These are phyloP conservation scores for Parapristionchus giblindavisi DNA, from an alignment of 2,888 invertebrate species.

Conservation along the genomic window DNA sequence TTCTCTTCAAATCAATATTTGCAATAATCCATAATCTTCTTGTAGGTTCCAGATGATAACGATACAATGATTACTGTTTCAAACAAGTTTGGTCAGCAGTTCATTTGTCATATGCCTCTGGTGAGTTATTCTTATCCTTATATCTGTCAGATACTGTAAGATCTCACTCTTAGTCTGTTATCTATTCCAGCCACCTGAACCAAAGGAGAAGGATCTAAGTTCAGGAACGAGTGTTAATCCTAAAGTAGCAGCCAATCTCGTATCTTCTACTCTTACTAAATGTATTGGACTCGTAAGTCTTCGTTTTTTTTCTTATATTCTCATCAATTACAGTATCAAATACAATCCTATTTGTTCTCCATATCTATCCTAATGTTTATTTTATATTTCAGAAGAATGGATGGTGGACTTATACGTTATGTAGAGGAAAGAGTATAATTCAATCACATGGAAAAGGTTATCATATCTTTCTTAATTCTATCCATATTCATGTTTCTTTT, in stretches of 20 bases:
- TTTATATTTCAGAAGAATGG: slow-evolving; percentile 36
- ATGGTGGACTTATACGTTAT: slow-evolving; percentile 50
- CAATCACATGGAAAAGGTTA: slow-evolving; percentile 45
- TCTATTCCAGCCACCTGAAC: neutral
- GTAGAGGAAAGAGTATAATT: slow-evolving; percentile 42
- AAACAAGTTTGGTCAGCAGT: slow-evolving; percentile 25
- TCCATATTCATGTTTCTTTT: neutral
- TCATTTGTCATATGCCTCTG: slow-evolving; percentile 13
- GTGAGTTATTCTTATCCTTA: neutral
- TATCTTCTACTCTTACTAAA: slow-evolving; percentile 9
- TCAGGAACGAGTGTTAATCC: slow-evolving; percentile 32
- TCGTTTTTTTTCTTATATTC: neutral
- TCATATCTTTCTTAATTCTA: too few species aligned
- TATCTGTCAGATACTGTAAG: too few species aligned
- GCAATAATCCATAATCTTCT: neutral
- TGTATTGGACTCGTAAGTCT: slow-evolving; percentile 17
- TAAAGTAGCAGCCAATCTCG: neutral
- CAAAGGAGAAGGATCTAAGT: slow-evolving; percentile 10
- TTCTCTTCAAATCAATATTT: neutral
- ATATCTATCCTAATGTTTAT: neutral
- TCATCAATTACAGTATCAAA: neutral
- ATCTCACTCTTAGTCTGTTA: too few species aligned
- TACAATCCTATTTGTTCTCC: neutral
- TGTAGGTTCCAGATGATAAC: slow-evolving; percentile 29
- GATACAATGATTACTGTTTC: slow-evolving; percentile 15